These are phyloP conservation scores for Sminthurides aquaticus DNA, from an alignment of 2,888 invertebrate species.

Conservation along the genomic window DNA sequence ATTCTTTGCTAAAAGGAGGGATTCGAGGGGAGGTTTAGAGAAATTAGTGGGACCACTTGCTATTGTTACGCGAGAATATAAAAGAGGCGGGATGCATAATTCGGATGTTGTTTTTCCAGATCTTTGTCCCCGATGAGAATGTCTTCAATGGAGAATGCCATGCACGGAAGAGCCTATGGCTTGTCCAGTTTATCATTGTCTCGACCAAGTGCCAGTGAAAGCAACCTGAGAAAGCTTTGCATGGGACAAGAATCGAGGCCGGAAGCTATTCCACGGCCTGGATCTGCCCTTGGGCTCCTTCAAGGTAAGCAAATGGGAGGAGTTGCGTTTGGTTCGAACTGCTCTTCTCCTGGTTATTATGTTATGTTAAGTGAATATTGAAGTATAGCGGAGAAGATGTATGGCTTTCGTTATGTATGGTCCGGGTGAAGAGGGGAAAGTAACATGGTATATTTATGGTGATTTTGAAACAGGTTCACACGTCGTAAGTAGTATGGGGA, in stretches of 20 bases:
- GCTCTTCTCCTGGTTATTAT: not conserved
- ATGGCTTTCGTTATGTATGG: not conserved
- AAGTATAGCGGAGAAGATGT: no score
- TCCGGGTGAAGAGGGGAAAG: no score
- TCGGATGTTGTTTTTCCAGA: conserved; percentile 41
- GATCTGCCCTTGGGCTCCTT: conserved; percentile 48
- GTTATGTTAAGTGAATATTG: no score
- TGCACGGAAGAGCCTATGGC: conserved; percentile 39
- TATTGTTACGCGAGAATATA: no score
- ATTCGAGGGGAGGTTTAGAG: no score
- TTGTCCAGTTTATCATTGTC: conserved; percentile 46
- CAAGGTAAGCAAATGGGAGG: conserved; percentile 46
- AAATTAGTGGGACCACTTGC: no score
- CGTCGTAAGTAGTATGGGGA: conserved; percentile 47
- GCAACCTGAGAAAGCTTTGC: conserved; percentile 48
- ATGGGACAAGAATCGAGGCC: conserved; percentile 44
- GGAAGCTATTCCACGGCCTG: conserved; percentile 47
- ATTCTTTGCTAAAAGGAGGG: no score
- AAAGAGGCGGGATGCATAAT: no score
- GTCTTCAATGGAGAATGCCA: conserved; percentile 41
- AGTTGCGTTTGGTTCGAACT: no score
- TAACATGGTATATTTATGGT: not conserved
- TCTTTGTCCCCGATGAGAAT: conserved; percentile 46
- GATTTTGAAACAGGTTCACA: conserved; percentile 45
- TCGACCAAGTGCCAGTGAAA: conserved; percentile 50